Conservation (phyloP, 2,113 vertebrate species). For the Clarias magur region DNA sequence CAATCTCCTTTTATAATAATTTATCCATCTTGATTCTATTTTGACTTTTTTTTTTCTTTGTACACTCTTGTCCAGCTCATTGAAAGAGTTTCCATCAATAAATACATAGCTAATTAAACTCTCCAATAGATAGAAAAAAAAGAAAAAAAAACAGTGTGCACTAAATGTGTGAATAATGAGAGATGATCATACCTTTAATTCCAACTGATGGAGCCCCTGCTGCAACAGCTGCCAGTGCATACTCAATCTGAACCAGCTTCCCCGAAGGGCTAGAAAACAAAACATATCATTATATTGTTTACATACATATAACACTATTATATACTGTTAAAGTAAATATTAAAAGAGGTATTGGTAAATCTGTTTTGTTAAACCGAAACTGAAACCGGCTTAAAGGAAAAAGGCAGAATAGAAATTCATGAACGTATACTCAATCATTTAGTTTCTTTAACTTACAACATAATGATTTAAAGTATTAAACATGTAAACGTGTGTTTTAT, state of each 20-base stretch:
- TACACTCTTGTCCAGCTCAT: background rate
- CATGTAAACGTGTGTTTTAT: background rate
- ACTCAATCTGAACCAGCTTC: conserved; percentile 98
- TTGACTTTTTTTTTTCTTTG: background rate
- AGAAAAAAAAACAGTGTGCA: no score
- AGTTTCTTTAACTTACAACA: background rate
- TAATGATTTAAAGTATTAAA: background rate
- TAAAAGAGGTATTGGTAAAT: background rate
- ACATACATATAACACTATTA: background rate
- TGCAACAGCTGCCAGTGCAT: conserved; percentile 96
- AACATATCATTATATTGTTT: background rate
- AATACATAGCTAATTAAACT: background rate
- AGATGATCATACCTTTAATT: conserved; percentile 88
- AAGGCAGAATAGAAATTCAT: background rate
- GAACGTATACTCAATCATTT: background rate
- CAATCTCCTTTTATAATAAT: no score
- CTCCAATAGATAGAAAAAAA: background rate
- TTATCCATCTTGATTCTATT: background rate
- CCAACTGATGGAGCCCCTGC: conserved; percentile 97
- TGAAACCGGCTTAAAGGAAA: background rate
- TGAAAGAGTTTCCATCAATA: background rate
- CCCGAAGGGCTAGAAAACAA: conserved; percentile 85
- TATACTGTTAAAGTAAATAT: background rate
- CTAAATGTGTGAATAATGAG: background rate
- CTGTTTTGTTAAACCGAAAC: background rate